Conservation (phyloP, 2,797 vertebrate species). For the Enteromius mattozi region DNA sequence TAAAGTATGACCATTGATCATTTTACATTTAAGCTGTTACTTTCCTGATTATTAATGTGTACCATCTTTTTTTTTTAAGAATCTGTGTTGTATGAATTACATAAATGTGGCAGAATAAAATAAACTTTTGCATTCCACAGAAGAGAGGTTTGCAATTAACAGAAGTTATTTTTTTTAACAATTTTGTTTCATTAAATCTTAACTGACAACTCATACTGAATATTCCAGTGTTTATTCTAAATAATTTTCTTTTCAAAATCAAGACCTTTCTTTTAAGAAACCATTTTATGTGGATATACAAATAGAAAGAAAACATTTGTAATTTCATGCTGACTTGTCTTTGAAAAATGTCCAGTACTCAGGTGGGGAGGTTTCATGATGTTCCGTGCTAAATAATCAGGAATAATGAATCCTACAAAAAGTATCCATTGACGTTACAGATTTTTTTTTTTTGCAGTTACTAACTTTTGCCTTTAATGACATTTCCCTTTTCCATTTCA, state of each 20-base stretch:
- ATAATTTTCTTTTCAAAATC: not conserved
- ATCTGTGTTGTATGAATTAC: not conserved
- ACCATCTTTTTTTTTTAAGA: not conserved
- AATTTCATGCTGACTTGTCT: not conserved
- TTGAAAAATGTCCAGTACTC: not conserved
- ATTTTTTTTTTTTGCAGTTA: not conserved
- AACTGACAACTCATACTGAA: not conserved
- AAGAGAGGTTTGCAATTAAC: not conserved
- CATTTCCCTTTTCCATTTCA: constrained; percentile 1
- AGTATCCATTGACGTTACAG: not conserved
- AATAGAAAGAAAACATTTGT: not conserved
- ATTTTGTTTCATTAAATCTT: not conserved
- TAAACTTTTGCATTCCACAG: not conserved
- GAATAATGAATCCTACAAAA: not conserved
- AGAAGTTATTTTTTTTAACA: not conserved
- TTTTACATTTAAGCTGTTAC: not conserved
- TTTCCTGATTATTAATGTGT: not conserved
- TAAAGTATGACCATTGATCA: too few species aligned
- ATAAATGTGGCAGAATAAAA: not conserved
- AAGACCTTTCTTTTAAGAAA: not conserved
- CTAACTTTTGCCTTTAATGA: not conserved
- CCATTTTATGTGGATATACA: not conserved
- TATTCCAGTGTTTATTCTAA: not conserved
- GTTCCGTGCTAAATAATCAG: not conserved
- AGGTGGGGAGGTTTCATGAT: not conserved